Conservation (phyloP, 2,888 invertebrate species). For the Sturmia bella region DNA sequence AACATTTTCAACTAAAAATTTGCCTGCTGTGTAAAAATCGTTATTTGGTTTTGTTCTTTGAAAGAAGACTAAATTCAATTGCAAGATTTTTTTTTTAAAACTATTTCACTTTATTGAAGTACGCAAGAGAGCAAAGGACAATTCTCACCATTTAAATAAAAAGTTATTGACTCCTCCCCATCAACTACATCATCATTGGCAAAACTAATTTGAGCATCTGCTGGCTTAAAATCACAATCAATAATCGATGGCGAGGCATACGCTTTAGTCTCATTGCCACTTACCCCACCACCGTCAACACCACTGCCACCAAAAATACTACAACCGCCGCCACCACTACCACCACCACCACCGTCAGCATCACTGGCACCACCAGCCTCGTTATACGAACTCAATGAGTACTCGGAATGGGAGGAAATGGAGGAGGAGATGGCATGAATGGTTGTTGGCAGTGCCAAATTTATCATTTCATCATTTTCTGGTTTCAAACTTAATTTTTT, state of each 20-base stretch:
- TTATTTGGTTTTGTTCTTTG: too few relatives aligned
- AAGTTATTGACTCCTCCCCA: constrained; percentile 40
- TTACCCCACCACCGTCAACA: constrained; percentile 16
- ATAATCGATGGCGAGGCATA: constrained; percentile 43
- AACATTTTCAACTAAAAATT: too few relatives aligned
- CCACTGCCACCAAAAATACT: not conserved
- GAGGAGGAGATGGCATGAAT: constrained; percentile 26
- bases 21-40: too few relatives aligned
- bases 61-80: too few relatives aligned
- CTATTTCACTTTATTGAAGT: not conserved
- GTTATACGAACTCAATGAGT: constrained; percentile 29
- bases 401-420: constrained; percentile 11
- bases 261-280: constrained; percentile 10
- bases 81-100: not conserved
- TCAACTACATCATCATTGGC: constrained; percentile 23
- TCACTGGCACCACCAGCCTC: not conserved
- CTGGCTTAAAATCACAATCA: constrained; percentile 51
- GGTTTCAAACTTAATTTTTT: constrained; percentile 42
- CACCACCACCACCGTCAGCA: not conserved
- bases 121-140: constrained; percentile 3
- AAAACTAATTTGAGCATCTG: constrained; percentile 49
- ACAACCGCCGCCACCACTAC: not conserved
- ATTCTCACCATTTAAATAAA: constrained; percentile 65
- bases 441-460: constrained; percentile 26
- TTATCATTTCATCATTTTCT: constrained; percentile 36